These are phyloP conservation scores for Conus ventricosus DNA, from an alignment of 1,140 invertebrate genomes.

Conservation along the genomic window DNA sequence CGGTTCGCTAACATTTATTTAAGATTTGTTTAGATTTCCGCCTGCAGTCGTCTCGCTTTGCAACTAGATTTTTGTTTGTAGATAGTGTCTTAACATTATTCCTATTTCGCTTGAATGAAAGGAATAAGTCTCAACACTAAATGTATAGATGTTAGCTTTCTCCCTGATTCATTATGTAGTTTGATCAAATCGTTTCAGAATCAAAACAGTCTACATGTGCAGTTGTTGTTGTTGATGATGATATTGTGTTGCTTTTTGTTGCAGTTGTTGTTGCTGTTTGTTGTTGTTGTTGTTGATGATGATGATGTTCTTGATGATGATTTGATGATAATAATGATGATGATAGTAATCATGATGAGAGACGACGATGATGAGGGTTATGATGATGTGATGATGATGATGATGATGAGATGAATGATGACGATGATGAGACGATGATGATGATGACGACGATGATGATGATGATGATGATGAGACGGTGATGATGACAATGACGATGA, in stretches of 20 bases:
- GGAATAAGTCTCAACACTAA: no score
- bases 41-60: no score
- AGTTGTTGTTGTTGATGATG: not conserved
- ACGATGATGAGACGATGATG: conserved; percentile 16
- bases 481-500: no score
- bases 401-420: conserved; percentile 27
- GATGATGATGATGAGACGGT: not conserved
- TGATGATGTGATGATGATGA: conserved; percentile 34
- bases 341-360: conserved; percentile 18
- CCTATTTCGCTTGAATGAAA: no score
- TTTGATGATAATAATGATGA: conserved; percentile 16
- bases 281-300: not conserved
- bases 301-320: not conserved
- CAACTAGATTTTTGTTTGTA: no score
- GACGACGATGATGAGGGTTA: conserved; percentile 30
- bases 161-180: no score
- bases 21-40: no score
- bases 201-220: not conserved
- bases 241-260: no score
- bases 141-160: no score
- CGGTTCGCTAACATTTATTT: no score
- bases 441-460: conserved; percentile 12
- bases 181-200: no score
- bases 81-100: no score
- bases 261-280: not conserved